phyloP scores from a whole-genome alignment of 2,113 vertebrate genomes.

The Platysteira castanea region DNA sequence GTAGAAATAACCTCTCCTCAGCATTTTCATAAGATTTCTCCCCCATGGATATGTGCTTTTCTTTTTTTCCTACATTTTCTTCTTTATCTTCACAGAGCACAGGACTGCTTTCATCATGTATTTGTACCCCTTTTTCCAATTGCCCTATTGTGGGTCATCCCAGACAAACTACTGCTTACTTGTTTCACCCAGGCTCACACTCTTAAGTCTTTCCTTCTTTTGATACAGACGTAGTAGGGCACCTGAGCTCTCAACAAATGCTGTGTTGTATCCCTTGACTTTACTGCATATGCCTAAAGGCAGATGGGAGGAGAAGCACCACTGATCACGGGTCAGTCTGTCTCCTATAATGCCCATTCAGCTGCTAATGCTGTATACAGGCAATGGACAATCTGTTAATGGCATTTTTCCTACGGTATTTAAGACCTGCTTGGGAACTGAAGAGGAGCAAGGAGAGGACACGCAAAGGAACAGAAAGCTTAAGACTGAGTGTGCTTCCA shows the following conservation, averaged over 20 bases:
- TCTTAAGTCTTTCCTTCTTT: neutral
- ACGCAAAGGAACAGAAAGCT: neutral
- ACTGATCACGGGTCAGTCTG: neutral
- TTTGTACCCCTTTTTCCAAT: neutral
- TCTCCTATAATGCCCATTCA: neutral
- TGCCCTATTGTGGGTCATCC: neutral
- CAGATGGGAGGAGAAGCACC: neutral
- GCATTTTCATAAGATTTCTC: neutral
- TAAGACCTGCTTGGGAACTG: neutral
- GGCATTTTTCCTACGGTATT: neutral
- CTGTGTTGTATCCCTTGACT: neutral
- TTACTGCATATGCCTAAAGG: neutral
- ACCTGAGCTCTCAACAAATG: neutral
- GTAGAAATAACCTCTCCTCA: neutral
- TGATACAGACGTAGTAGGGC: neutral
- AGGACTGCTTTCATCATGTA: neutral
- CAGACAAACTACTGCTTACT: neutral
- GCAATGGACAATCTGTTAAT: neutral
- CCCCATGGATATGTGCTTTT: fast-evolving
- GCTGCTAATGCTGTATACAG: neutral
- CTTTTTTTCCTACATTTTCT: neutral
- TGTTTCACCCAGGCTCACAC: neutral
- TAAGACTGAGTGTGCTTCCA: neutral
- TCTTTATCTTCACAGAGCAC: neutral
- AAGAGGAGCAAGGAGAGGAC: neutral